Evolutionary conservation across 2,113 vertebrate genomes (phyloP).

Genomic region (Osmerus mordax): DNA sequence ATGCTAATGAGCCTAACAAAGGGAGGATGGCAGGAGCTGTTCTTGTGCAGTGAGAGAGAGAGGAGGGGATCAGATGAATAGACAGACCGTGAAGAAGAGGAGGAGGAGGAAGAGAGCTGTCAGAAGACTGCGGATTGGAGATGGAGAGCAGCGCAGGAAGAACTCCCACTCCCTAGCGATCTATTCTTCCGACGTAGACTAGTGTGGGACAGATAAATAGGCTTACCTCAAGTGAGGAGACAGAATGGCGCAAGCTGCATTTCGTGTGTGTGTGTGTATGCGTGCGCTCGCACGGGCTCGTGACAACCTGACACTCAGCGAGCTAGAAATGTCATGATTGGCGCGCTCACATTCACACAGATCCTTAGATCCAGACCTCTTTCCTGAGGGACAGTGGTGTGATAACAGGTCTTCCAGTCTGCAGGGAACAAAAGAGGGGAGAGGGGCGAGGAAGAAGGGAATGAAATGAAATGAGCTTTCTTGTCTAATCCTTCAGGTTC

Average conservation of each 20-base stretch:
- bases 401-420: constrained; percentile 94
- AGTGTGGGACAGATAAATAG: too few relatives aligned
- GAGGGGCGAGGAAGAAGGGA: constrained; percentile 42
- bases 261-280: not conserved
- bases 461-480: constrained; percentile 94
- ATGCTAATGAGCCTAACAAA: constrained; percentile 64
- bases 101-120: constrained; percentile 23
- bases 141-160: constrained; percentile 14
- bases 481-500: constrained; percentile 99
- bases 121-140: constrained; percentile 6
- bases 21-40: constrained; percentile 49
- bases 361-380: constrained; percentile 51
- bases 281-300: not conserved
- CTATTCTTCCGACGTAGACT: too few relatives aligned
- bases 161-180: not conserved
- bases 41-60: constrained; percentile 29
- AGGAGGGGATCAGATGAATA: constrained; percentile 8
- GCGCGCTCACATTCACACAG: constrained; percentile 34
- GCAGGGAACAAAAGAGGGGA: constrained; percentile 83
- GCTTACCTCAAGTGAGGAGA: too few relatives aligned
- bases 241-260: not conserved
- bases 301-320: constrained; percentile 6
- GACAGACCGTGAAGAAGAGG: not conserved
- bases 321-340: constrained; percentile 54
- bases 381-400: constrained; percentile 89